A percentile compares a stretch with the other conserved stretches of the same genome.
These are phyloP conservation scores for Hedya salicella DNA, from an alignment of 2,888 invertebrate genomes.

Conservation along the genomic window DNA sequence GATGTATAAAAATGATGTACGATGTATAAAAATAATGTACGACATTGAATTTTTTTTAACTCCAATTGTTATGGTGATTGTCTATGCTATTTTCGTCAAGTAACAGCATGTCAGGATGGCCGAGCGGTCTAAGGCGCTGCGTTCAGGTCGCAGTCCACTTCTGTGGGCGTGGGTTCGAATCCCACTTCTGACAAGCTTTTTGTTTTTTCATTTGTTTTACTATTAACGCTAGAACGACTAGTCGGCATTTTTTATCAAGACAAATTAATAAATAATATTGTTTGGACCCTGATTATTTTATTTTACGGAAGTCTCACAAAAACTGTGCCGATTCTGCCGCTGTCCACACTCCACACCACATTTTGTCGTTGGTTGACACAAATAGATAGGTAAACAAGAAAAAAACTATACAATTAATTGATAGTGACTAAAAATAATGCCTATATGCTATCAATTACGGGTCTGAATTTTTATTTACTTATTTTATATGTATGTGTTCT, in stretches of 20 bases:
- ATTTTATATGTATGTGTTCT: neutral
- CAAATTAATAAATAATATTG: no score
- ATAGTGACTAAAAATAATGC: neutral
- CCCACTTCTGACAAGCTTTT: conserved; percentile 64
- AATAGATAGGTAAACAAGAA: conserved; percentile 8
- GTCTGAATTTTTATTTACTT: neutral
- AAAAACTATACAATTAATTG: neutral
- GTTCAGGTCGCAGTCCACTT: conserved; percentile 72
- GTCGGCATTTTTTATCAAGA: no score
- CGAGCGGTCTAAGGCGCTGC: conserved; percentile 72
- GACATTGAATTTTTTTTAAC: neutral
- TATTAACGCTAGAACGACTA: neutral
- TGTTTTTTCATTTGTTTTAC: conserved; percentile 9
- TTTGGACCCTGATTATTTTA: no score
- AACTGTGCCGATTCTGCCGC: neutral
- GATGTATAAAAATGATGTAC: no score
- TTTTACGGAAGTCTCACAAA: no score
- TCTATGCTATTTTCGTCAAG: conserved; percentile 6
- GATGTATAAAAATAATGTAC: no score
- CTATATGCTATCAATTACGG: neutral
- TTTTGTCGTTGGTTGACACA: conserved; percentile 9
- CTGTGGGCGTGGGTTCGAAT: conserved; percentile 72
- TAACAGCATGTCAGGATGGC: conserved; percentile 59
- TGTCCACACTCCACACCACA: no score
- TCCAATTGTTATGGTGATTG: neutral